Evolutionary conservation across 2,888 invertebrate genomes (phyloP).

Genomic region (Fragum sueziense): DNA sequence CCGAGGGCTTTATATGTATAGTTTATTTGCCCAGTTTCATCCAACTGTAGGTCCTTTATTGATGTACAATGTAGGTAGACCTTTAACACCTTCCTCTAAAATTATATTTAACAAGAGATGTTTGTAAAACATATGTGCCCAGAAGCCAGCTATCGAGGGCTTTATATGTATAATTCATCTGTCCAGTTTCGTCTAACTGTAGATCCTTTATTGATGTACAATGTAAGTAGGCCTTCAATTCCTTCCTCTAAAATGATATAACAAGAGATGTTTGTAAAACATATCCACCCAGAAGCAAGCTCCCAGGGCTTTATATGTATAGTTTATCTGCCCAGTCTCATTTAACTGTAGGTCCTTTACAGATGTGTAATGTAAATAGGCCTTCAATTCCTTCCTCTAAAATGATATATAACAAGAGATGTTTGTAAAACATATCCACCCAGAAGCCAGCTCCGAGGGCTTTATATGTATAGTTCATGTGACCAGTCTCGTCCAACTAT

Average conservation of each 20-base stretch:
- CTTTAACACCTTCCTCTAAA: constrained; percentile 72
- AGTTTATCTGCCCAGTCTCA: constrained; percentile 70
- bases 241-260: constrained; percentile 67
- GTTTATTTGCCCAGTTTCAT: constrained; percentile 70
- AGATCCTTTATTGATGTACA: constrained; percentile 70
- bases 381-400: constrained; percentile 72
- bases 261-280: too few species aligned
- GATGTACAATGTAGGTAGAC: constrained; percentile 67
- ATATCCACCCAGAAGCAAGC: constrained; percentile 80
- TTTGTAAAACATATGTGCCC: too few species aligned
- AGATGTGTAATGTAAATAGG: constrained; percentile 67
- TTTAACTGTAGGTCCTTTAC: constrained; percentile 74
- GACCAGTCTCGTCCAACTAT: constrained; percentile 69
- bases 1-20: constrained; percentile 75
- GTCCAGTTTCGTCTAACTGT: constrained; percentile 69
- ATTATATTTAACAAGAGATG: too few species aligned
- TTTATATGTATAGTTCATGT: constrained; percentile 77
- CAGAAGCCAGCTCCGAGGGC: constrained; percentile 76
- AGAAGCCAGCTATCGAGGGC: constrained; percentile 76
- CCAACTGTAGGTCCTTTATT: constrained; percentile 72
- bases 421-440: too few species aligned
- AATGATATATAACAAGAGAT: neutral
- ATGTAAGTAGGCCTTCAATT: constrained; percentile 70
- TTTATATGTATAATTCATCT: constrained; percentile 77
- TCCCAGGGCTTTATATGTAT: constrained; percentile 75